These are phyloP conservation scores for Dreissena polymorpha DNA, from an alignment of 1,140 invertebrate genomes.

Conservation along the genomic window DNA sequence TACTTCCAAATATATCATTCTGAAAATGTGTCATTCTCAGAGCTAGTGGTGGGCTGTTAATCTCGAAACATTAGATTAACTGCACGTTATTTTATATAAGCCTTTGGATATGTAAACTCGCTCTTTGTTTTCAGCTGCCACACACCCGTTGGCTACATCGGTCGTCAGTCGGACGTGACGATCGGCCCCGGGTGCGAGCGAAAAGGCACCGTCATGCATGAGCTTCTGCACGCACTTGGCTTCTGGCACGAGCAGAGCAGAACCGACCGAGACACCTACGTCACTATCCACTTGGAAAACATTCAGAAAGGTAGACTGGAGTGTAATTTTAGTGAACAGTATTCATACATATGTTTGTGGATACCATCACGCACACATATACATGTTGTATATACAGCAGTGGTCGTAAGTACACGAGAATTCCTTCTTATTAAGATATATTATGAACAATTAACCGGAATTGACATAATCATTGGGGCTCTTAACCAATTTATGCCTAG, in stretches of 20 bases:
- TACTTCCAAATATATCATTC: no score
- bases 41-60: no score
- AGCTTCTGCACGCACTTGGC: slow-evolving; percentile 73
- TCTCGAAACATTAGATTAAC: no score
- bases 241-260: slow-evolving; percentile 79
- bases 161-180: slow-evolving; percentile 56
- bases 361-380: no score
- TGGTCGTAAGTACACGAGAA: no score
- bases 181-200: slow-evolving; percentile 66
- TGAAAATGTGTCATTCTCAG: no score
- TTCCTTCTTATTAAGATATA: no score
- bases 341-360: neutral
- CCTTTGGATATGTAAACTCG: neutral
- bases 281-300: slow-evolving; percentile 75
- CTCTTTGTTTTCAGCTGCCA: slow-evolving; percentile 56
- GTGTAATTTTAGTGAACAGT: neutral
- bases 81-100: no score
- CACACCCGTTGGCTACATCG: slow-evolving; percentile 63
- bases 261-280: slow-evolving; percentile 76
- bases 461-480: no score
- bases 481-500: no score
- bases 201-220: slow-evolving; percentile 74
- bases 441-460: no score
- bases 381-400: no score
- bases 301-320: slow-evolving; percentile 68